Evolutionary conservation across 2,113 vertebrate species (phyloP).

Genomic region (Gambusia affinis): DNA sequence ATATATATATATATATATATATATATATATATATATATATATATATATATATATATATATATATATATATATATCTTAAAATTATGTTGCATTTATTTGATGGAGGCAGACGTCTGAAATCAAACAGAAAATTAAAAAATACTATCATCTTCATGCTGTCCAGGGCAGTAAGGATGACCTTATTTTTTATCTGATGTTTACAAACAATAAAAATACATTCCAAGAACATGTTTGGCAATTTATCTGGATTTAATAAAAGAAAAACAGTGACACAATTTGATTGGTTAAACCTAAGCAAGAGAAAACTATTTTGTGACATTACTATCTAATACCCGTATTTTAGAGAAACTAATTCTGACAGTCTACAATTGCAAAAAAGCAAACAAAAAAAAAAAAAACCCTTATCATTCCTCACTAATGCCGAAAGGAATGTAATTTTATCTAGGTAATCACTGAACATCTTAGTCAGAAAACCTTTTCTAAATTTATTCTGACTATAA

Average conservation of each 20-base stretch:
- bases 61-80: no score
- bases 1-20: no score
- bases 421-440: neutral
- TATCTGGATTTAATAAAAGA: neutral
- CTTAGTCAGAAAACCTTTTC: neutral
- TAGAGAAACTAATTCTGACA: no score
- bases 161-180: neutral
- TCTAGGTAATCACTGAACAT: neutral
- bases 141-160: neutral
- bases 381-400: no score
- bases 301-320: no score
- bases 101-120: no score
- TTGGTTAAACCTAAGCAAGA: neutral
- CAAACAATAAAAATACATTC: neutral
- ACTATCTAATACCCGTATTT: no score
- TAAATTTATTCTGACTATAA: neutral
- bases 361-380: no score
- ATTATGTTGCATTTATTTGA: no score
- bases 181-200: neutral
- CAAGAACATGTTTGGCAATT: neutral
- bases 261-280: neutral
- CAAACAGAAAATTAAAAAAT: neutral
- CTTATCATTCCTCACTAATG: neutral
- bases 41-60: no score
- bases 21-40: no score